A percentile compares a stretch with the other conserved stretches of the same genome.
Conservation (phyloP, 2,113 vertebrate genomes). For the Cyanoderma ruficeps region DNA sequence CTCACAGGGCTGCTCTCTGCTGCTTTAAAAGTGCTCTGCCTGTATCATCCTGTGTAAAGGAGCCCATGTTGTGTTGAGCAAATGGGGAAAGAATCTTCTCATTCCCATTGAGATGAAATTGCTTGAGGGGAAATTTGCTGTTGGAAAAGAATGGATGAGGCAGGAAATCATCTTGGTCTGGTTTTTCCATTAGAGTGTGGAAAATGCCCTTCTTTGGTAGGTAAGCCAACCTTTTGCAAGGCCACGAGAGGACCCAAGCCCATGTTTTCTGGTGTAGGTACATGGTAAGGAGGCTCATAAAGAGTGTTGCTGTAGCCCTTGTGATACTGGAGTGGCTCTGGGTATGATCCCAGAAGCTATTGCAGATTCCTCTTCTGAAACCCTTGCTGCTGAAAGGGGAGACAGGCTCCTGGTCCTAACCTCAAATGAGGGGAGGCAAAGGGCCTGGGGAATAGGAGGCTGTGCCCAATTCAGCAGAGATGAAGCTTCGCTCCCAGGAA, state of each 20-base stretch:
- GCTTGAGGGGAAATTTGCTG: neutral
- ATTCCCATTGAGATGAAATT: neutral
- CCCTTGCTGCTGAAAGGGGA: neutral
- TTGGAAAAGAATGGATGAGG: neutral
- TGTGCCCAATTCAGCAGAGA: neutral
- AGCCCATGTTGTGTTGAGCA: neutral
- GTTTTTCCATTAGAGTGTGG: neutral
- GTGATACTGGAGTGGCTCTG: neutral
- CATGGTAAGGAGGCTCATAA: neutral
- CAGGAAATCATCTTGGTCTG: neutral
- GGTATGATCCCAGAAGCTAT: neutral
- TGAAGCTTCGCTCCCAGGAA: neutral
- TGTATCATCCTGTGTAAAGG: neutral
- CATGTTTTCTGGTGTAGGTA: neutral
- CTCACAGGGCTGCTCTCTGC: neutral
- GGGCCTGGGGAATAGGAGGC: neutral
- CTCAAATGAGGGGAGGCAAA: neutral
- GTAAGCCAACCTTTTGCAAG: neutral
- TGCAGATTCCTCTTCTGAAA: neutral
- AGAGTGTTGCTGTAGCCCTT: fast-evolving
- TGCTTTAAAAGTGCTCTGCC: neutral
- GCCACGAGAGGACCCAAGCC: neutral
- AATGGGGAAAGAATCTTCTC: neutral
- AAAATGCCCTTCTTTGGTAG: neutral
- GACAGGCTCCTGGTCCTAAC: neutral